Base-by-base conservation (phyloP, 2,113 vertebrate genomes). In the Prietella phreatophila region DNA sequence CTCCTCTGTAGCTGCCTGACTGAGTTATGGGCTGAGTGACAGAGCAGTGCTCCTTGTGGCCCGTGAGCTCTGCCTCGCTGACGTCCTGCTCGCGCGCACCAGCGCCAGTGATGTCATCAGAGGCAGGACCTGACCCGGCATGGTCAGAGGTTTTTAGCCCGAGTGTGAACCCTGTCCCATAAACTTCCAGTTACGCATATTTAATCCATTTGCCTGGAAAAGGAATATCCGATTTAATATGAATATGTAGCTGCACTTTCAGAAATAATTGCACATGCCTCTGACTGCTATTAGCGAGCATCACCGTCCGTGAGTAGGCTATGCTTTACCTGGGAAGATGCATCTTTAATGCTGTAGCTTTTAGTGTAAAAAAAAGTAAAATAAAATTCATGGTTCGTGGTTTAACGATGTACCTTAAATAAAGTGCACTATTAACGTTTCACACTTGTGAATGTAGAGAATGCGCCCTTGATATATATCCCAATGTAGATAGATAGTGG, bases 51-150 rank as follows among this genome's bases (percentile, higher is more conserved):
- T 90, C 86, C 89, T 92, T 93, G 95, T 94, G 91, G 93, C 91
- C 91, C 85, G 90, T 93, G 89, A 90, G 91, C 94, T 90, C 63
- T 92, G 91, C 90, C 93, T 92, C 92, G 91, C 93, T 86, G 91
- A 90, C 86, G 89, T 76, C 88, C 93, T 92, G 91, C 92, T 87
- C 88, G 92, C 90, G 88, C n/a, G 90, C 90, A 92, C 88, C 61
- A 92, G 91, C 88, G 84, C 90, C 87, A 89, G 93, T 95, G 95
- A 95, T 93, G 95, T 95, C 95, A 95, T 92, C 93, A 88, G 93
- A 94, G 94, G 95, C 89, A 92, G 93, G 93, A 90, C 94, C 90
- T 90, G 91, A 89, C 36, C 42, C 55, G 73, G 17, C 63, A 67
- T 75, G 82, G 33, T 22, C 55, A 20, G 13, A 25, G 56, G 71